Evolutionary conservation across 2,888 invertebrate species (phyloP), one percentile per base, ranked within the genome.

Genomic region (Hemithea aestivaria): DNA sequence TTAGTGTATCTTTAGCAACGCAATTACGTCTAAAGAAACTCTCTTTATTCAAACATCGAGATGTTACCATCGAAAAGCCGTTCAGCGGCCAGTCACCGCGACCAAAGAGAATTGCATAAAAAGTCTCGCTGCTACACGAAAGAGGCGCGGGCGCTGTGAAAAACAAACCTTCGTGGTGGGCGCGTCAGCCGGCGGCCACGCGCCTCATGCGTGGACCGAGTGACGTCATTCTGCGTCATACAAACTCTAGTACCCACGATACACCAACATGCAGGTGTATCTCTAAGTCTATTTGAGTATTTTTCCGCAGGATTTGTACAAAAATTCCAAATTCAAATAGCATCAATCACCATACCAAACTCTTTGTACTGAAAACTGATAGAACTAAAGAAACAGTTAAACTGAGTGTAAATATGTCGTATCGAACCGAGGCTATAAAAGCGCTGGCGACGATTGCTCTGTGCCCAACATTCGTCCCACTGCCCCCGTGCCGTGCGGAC

Each of bases 141-240:
- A 16, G 16, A 16, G 37, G 42, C 21, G 23, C 29, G 22, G 28
- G 25, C 11, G 32, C 20, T 24, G 40, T 43, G 27, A 43, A 35
- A 26, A 40, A 40, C 40, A 40, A 16, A 25, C 32, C 48, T 51
- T 56, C 48, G 49, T 51, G 56, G 74, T 74, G 76, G 80, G 78
- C 75, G 73, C 76, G 78, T 69, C 78, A 65, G 62, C 47, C 60
- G 29, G 6, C 53, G 53, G 56, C 36, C 81, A 81, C 73, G 80
- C 73, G 43, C 40, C 29, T 49, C 29, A 36, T 22, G 73, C 80
- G 75, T 82, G 81, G 5, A 5, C 42, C 41, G 40, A 35, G 44
- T 75, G 75, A 80, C 82, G 82, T 81, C 77, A 78, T 16, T 54
- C 21, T 62, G 59, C 82, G 83, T 82, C 82, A 82, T 53, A 16